phyloP scores from a whole-genome alignment of 2,113 vertebrate genomes.

The Oncorhynchus tshawytscha region DNA sequence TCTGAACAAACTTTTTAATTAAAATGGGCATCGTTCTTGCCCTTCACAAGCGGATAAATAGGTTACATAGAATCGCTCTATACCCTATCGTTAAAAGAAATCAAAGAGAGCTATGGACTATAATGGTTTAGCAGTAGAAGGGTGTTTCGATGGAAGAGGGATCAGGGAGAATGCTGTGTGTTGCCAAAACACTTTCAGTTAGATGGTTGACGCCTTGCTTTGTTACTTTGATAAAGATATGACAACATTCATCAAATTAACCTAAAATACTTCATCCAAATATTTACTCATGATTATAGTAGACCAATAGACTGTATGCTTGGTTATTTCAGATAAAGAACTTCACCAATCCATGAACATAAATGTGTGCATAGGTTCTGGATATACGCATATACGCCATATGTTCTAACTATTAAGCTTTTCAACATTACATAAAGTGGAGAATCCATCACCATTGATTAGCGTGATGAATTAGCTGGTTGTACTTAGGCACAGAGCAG shows the following conservation, averaged over 20 bases:
- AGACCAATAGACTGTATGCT: not conserved
- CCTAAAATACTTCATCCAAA: not conserved
- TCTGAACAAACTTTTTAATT: constrained; percentile 45
- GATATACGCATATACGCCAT: constrained; percentile 16
- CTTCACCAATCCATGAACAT: not conserved
- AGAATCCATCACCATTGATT: constrained; percentile 42
- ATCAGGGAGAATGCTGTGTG: not conserved
- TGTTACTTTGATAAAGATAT: not conserved
- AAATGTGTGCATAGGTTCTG: constrained; percentile 7
- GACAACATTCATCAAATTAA: constrained; percentile 12
- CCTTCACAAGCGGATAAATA: constrained; percentile 58
- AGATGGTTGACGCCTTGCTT: not conserved
- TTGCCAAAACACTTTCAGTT: not conserved
- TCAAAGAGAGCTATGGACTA: constrained; percentile 18
- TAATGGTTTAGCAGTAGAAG: constrained; percentile 34
- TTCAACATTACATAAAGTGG: constrained; percentile 31
- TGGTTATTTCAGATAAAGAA: not conserved
- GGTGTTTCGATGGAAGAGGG: not conserved
- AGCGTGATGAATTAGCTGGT: constrained; percentile 41
- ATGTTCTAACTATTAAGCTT: constrained; percentile 29
- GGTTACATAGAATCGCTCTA: constrained; percentile 47
- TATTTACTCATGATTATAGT: not conserved
- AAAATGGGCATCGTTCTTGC: constrained; percentile 41
- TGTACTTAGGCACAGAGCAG: constrained; percentile 41
- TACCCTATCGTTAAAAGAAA: constrained; percentile 40